Base-by-base conservation (phyloP, 2,888 invertebrate genomes). In the Tachystola acroxantha region DNA sequence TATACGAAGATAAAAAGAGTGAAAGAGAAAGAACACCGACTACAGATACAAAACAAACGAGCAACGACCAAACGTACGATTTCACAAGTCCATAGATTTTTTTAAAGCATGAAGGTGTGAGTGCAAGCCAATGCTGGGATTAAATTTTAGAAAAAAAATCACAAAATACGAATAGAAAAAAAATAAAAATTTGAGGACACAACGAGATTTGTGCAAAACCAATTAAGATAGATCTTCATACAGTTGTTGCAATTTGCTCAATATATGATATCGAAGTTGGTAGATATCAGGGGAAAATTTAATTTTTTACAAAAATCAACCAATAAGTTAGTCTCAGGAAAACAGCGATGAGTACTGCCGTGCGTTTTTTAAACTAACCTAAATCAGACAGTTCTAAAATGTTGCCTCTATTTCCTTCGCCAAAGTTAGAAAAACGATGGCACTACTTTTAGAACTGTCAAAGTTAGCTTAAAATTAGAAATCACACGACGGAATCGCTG, bases 1-100 rank as follows among this genome's bases (percentile, higher is more conserved):
- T 43, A 53, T 50, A 57, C 45, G 48, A 48, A 61, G 48, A 62
- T 47, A 67, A 53, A 64, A 69, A 71, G 66, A 72, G 77, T 76
- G 67, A 82, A 84, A 86, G 86, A 86, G 86, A 86, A 85, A 55
- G 86, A 86, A 86, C 86, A 86, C 84, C 74, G 82, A 82, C 85
- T 85, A 86, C 74, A 68, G 41, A 61, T 65, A 80, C 65, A 68
- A 57, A 67, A 64, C 46, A 53, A 53, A 61, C 62, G 64, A 65
- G 56, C 68, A 68, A 65, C 60, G 65, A 62, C 58, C 69, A 74
- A 74, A 73, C 54, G 57, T 54, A 48, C 49, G 38, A 39, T 36
- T 42, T 43, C 50, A 54, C 53, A 63, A 46, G 54, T 47, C 49
- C 53, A 58, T 64, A 61, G 48, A 53, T 37, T 38, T 38, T 33